Evolutionary conservation across 2,113 vertebrate species (phyloP).

Genomic region (Podilymbus podiceps): DNA sequence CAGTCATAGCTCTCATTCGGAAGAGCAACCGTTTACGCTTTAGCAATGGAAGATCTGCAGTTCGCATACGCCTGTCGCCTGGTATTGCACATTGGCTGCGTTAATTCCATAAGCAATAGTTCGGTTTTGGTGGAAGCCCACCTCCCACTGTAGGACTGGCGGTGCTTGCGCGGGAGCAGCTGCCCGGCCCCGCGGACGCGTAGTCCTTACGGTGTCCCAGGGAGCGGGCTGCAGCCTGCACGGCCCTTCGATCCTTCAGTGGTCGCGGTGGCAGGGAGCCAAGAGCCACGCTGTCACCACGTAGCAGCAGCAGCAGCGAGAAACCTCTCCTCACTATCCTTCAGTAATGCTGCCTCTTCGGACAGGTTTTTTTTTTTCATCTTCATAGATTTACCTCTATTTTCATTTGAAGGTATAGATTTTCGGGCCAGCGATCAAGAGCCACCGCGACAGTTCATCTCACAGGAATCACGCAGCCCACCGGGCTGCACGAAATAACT

Average conservation of each 20-base stretch:
- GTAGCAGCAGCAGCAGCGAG: neutral
- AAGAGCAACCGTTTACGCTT: neutral
- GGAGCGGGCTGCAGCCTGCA: neutral
- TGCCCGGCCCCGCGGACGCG: neutral
- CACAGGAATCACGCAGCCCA: neutral
- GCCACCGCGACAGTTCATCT: neutral
- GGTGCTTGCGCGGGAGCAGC: neutral
- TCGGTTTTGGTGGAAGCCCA: neutral
- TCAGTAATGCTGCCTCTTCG: neutral
- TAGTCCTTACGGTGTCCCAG: neutral
- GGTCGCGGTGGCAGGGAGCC: neutral
- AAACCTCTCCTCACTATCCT: neutral
- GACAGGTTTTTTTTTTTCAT: neutral
- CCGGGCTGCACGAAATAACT: accelerated
- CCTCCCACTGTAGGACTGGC: neutral
- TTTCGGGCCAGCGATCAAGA: neutral
- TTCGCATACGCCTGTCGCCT: neutral
- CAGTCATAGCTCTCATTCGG: accelerated
- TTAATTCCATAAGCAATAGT: neutral
- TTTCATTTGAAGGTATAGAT: neutral
- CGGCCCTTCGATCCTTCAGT: neutral
- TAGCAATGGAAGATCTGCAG: neutral
- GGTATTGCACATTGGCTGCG: accelerated
- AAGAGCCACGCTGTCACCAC: neutral
- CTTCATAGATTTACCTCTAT: neutral